Evolutionary conservation across 2,888 invertebrate genomes (phyloP).

Genomic region (Callosobruchus maculatus): DNA sequence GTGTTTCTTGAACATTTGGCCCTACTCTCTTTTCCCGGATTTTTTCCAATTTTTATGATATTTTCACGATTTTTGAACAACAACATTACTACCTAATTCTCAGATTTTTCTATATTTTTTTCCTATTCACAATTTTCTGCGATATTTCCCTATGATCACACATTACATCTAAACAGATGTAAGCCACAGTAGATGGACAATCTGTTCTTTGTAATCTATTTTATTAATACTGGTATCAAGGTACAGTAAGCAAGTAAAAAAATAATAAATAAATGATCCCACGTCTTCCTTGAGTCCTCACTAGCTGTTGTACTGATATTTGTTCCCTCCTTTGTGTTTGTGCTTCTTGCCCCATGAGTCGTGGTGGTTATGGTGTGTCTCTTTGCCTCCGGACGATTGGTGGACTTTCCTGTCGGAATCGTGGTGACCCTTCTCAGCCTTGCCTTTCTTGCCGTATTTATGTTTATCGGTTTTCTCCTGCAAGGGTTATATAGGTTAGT

Average conservation of each 20-base stretch:
- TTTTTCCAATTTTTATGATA: too few species aligned
- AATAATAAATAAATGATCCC: background rate
- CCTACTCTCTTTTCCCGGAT: too few species aligned
- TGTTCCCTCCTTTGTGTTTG: constrained; percentile 38
- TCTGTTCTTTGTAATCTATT: background rate
- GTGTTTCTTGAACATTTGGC: too few species aligned
- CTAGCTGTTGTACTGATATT: constrained; percentile 27
- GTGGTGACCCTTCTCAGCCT: constrained; percentile 38
- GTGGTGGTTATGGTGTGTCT: constrained; percentile 36
- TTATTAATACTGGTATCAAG: background rate
- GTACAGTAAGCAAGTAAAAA: background rate
- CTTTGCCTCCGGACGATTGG: constrained; percentile 33
- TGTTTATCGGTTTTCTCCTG: constrained; percentile 35
- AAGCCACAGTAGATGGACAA: too few species aligned
- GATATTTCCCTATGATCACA: too few species aligned
- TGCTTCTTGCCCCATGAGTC: constrained; percentile 41
- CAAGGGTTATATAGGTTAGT: constrained; percentile 10
- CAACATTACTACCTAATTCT: too few species aligned
- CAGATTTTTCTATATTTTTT: too few species aligned
- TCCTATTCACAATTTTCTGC: too few species aligned
- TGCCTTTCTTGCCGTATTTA: constrained; percentile 37
- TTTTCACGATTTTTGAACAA: too few species aligned
- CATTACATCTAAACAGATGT: too few species aligned
- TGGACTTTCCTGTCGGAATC: constrained; percentile 38
- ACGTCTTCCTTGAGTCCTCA: background rate